phyloP scores from a whole-genome alignment of 2,888 invertebrate genomes.

The Alitta virens region DNA sequence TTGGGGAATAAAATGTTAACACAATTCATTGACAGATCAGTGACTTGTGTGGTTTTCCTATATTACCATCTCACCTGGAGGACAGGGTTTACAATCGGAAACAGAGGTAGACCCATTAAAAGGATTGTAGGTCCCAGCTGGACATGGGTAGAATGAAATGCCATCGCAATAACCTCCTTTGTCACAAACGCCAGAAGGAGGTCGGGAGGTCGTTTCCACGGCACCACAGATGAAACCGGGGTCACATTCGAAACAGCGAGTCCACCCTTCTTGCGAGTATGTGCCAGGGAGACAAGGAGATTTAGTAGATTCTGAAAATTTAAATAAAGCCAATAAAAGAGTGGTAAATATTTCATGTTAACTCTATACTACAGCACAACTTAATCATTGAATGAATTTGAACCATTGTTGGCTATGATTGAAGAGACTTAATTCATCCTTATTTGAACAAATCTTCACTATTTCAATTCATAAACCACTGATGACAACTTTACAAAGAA shows the following conservation, averaged over 20 bases:
- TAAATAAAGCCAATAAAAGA: too few relatives aligned
- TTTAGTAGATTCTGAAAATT: conserved; percentile 36
- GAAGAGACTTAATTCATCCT: too few relatives aligned
- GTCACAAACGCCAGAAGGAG: conserved; percentile 38
- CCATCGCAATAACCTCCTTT: conserved; percentile 52
- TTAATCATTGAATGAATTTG: too few relatives aligned
- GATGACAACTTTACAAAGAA: too few relatives aligned
- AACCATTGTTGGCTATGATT: too few relatives aligned
- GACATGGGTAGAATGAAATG: conserved; percentile 38
- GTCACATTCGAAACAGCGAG: conserved; percentile 38
- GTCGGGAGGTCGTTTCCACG: conserved; percentile 40
- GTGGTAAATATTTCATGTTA: too few relatives aligned
- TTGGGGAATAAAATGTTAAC: too few relatives aligned
- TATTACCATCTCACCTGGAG: conserved; percentile 46
- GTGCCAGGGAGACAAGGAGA: conserved; percentile 45
- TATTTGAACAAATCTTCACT: too few relatives aligned
- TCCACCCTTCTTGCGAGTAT: conserved; percentile 40
- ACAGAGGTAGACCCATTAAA: conserved; percentile 38
- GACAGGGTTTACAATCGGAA: conserved; percentile 41
- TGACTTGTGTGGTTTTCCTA: too few relatives aligned
- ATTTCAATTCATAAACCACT: too few relatives aligned
- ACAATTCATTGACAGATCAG: too few relatives aligned
- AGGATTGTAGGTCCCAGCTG: conserved; percentile 46
- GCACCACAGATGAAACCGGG: conserved; percentile 41
- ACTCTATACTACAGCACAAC: too few relatives aligned